A percentile compares a stretch with the other conserved stretches of the same genome.
These are phyloP conservation scores for Eupithecia subumbrata DNA, from an alignment of 2,888 invertebrate genomes.

Conservation along the genomic window DNA sequence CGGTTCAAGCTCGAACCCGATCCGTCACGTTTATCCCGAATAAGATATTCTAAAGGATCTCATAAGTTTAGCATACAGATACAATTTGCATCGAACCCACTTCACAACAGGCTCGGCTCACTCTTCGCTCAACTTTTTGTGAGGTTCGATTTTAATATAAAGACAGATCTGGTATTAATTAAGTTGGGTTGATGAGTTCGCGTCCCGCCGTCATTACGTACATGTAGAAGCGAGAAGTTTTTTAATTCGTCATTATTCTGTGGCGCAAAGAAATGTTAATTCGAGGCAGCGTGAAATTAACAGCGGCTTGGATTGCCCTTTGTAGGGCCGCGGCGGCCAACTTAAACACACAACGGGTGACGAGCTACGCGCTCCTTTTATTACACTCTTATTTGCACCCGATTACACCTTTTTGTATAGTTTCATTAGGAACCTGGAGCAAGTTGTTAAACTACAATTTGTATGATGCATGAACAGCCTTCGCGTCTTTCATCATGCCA, in stretches of 20 bases:
- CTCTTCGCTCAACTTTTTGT: constrained; percentile 54
- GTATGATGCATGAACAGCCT: constrained; percentile 59
- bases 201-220: constrained; percentile 76
- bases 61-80: constrained; percentile 34
- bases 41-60: constrained; percentile 32
- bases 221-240: constrained; percentile 81
- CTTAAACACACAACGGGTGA: constrained; percentile 84
- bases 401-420: constrained; percentile 74
- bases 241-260: constrained; percentile 84
- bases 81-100: constrained; percentile 52
- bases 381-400: constrained; percentile 82
- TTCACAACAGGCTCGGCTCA: constrained; percentile 43
- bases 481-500: constrained; percentile 55
- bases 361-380: constrained; percentile 75
- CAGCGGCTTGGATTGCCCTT: constrained; percentile 79
- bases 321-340: constrained; percentile 78
- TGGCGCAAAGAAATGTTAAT: constrained; percentile 85
- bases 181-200: constrained; percentile 80
- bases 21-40: constrained; percentile 24
- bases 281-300: constrained; percentile 85
- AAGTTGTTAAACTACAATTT: constrained; percentile 78
- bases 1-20: constrained; percentile 15
- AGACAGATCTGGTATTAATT: constrained; percentile 83
- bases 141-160: constrained; percentile 79
- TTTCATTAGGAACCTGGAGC: constrained; percentile 75